Conservation (phyloP, 2,797 vertebrate genomes). For the Aplochiton taeniatus region DNA sequence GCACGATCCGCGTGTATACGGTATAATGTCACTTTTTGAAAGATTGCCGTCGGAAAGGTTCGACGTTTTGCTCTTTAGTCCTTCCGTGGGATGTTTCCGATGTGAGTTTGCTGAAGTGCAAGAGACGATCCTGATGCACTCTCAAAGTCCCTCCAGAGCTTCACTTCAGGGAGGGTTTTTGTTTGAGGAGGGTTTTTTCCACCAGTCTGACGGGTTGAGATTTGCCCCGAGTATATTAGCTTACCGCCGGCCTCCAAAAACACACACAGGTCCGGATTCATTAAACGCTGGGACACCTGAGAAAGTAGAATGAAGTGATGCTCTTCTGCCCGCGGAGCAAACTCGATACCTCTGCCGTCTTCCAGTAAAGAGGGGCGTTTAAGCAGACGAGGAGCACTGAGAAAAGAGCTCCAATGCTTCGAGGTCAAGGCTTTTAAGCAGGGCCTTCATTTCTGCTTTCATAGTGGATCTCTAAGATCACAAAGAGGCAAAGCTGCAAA, state of each 20-base stretch:
- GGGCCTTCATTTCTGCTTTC: conserved; percentile 43
- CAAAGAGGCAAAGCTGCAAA: neutral
- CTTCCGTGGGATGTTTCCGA: too few relatives aligned
- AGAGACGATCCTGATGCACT: neutral
- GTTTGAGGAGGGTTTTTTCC: conserved; percentile 7
- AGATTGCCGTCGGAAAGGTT: too few relatives aligned
- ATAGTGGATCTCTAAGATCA: conserved; percentile 25
- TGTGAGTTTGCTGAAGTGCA: too few relatives aligned
- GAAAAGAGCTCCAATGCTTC: conserved; percentile 40
- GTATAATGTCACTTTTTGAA: too few relatives aligned
- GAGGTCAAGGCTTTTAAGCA: conserved; percentile 41
- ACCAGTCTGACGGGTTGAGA: neutral
- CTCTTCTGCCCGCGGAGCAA: conserved; percentile 61
- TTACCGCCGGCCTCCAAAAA: conserved; percentile 57
- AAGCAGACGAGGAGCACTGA: conserved; percentile 47
- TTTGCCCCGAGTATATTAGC: conserved; percentile 52
- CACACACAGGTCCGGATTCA: conserved; percentile 70
- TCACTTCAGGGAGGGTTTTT: too few relatives aligned
- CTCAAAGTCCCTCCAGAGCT: too few relatives aligned
- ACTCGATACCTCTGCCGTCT: conserved; percentile 43
- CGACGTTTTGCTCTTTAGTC: too few relatives aligned
- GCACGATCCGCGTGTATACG: too few relatives aligned
- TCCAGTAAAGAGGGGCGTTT: conserved; percentile 30
- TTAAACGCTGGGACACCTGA: conserved; percentile 68
- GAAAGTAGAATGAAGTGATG: conserved; percentile 74